Conservation (phyloP, 2,113 vertebrate genomes). For the Dryoscopus gambensis region DNA sequence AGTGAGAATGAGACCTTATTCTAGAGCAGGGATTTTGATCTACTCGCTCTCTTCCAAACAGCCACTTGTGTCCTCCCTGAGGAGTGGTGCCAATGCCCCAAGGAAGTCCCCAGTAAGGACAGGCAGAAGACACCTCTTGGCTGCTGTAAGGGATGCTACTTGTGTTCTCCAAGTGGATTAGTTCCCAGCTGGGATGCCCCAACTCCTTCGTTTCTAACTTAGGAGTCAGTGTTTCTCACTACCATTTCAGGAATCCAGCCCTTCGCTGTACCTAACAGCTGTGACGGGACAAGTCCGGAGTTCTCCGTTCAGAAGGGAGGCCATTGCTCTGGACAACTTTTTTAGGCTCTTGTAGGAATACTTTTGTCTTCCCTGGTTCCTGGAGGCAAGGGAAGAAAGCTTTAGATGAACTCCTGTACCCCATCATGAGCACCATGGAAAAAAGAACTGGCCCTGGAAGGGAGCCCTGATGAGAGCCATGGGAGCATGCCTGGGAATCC, state of each 20-base stretch:
- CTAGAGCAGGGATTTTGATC: neutral
- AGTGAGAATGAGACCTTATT: neutral
- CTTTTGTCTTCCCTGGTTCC: neutral
- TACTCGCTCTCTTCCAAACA: fast-evolving
- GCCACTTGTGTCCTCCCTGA: neutral
- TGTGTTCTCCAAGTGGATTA: neutral
- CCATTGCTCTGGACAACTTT: neutral
- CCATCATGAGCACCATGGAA: neutral
- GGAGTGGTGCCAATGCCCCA: neutral
- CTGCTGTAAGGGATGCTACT: neutral
- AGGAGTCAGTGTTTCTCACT: neutral
- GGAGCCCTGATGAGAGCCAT: neutral
- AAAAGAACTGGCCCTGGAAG: neutral
- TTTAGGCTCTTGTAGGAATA: neutral
- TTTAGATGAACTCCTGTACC: neutral
- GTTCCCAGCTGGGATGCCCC: neutral
- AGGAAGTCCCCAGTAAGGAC: neutral
- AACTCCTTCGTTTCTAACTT: neutral
- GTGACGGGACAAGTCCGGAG: neutral
- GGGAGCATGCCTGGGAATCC: neutral
- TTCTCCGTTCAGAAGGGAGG: neutral
- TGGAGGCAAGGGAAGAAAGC: neutral
- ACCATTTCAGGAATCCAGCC: neutral
- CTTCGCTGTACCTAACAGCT: neutral
- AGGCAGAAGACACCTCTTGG: neutral